These are phyloP conservation scores for Rhamnusium bicolor DNA, from an alignment of 2,888 invertebrate genomes.

Conservation along the genomic window DNA sequence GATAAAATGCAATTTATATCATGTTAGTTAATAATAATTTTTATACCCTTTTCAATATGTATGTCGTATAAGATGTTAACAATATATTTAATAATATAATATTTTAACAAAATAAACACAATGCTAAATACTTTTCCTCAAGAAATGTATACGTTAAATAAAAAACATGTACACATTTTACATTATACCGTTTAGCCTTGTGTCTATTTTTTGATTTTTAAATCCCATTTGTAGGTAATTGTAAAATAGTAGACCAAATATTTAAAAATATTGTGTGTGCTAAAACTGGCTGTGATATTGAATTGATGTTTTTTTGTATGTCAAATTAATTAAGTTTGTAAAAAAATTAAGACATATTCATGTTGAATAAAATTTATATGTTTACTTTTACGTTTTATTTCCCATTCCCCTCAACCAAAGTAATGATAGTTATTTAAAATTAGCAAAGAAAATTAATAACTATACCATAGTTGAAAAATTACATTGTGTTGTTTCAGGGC, in stretches of 20 bases:
- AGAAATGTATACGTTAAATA: neutral
- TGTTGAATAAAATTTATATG: slow-evolving; percentile 56
- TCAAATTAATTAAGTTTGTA: slow-evolving; percentile 46
- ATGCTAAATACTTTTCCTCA: neutral
- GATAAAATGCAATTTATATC: slow-evolving; percentile 6
- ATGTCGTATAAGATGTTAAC: slow-evolving; percentile 31
- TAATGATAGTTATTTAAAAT: neutral
- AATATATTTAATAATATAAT: slow-evolving; percentile 17
- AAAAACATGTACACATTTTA: neutral
- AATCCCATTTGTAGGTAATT: slow-evolving; percentile 34
- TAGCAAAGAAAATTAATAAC: too few relatives aligned
- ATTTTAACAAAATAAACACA: slow-evolving; percentile 19
- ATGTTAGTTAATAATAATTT: slow-evolving; percentile 42
- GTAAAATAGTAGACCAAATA: slow-evolving; percentile 51
- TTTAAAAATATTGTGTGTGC: slow-evolving; percentile 62
- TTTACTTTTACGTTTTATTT: slow-evolving; percentile 38
- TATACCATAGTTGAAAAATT: too few relatives aligned
- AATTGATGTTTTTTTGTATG: slow-evolving; percentile 55
- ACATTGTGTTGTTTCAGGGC: too few relatives aligned
- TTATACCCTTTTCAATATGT: slow-evolving; percentile 50
- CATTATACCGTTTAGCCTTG: slow-evolving; percentile 22
- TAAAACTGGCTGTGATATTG: slow-evolving; percentile 67
- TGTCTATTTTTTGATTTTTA: slow-evolving; percentile 24
- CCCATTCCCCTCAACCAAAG: neutral
- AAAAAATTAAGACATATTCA: slow-evolving; percentile 51